These are phyloP conservation scores for Aselliscus stoliczkanus DNA, from an alignment of 2,797 vertebrate genomes.

Conservation along the genomic window DNA sequence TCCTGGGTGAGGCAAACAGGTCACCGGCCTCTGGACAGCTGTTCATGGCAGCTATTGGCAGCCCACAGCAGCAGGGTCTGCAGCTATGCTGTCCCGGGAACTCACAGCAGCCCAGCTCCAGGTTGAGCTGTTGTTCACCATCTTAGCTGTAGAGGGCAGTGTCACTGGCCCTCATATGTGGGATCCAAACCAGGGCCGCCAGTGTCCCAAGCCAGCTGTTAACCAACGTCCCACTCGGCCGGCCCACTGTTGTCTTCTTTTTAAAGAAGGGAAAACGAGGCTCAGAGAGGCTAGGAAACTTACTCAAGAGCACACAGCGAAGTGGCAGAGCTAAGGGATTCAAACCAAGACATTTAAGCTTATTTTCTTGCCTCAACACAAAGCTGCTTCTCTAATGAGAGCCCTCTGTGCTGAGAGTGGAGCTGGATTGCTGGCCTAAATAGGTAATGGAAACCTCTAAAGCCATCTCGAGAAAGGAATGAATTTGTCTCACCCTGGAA, in stretches of 20 bases:
- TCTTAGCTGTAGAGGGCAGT: too few species aligned
- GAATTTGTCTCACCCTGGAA: not conserved
- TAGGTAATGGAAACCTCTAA: not conserved
- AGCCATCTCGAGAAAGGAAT: constrained; percentile 2
- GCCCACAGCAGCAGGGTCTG: too few species aligned
- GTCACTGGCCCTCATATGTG: too few species aligned
- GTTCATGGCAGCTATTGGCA: too few species aligned
- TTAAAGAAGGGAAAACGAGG: not conserved
- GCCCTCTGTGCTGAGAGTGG: not conserved
- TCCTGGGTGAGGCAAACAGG: too few species aligned
- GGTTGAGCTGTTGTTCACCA: too few species aligned
- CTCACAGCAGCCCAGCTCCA: too few species aligned
- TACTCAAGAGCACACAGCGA: not conserved
- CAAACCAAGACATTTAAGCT: constrained; percentile 15
- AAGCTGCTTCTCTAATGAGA: not conserved
- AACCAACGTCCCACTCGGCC: too few species aligned
- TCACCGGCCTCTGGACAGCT: too few species aligned
- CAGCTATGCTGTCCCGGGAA: too few species aligned
- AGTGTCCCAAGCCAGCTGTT: too few species aligned
- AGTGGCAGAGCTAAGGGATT: not conserved
- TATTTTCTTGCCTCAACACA: constrained; percentile 1
- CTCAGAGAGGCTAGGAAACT: not conserved
- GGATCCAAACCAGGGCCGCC: too few species aligned
- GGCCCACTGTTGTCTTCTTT: not conserved
- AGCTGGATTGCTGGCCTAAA: not conserved